A percentile compares a stretch with the other conserved stretches of the same genome.
phyloP scores from a whole-genome alignment of 2,888 invertebrate species.

The Uropetala carovei region DNA sequence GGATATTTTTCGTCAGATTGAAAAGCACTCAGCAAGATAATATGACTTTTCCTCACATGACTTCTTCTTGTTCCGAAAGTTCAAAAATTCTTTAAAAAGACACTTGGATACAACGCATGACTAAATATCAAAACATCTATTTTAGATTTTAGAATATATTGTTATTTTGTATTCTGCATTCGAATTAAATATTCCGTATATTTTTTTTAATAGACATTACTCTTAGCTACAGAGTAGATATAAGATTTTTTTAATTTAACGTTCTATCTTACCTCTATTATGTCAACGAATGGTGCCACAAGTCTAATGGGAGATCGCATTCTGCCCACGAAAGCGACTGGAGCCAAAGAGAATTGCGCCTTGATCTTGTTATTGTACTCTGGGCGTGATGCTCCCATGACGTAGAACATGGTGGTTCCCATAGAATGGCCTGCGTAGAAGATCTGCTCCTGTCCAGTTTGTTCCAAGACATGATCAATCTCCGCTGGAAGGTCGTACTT shows the following conservation, averaged over 20 bases:
- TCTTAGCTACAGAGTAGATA: no score
- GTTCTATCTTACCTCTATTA: background rate
- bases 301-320: background rate
- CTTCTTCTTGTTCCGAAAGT: no score
- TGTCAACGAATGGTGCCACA: background rate
- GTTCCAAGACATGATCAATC: constrained; percentile 82
- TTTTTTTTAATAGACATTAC: no score
- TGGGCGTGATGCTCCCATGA: constrained; percentile 82
- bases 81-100: no score
- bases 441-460: constrained; percentile 77
- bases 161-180: no score
- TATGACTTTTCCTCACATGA: no score
- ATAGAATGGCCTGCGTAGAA: constrained; percentile 94
- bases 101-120: no score
- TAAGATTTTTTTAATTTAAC: background rate
- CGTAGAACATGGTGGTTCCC: constrained; percentile 88
- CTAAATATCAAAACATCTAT: no score
- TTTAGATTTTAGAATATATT: no score
- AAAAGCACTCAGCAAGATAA: no score
- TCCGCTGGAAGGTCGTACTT: constrained; percentile 90
- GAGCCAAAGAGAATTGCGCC: constrained; percentile 83
- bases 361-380: constrained; percentile 83
- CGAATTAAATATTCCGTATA: no score
- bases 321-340: constrained; percentile 78
- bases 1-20: no score